Base-by-base conservation (phyloP, 2,888 invertebrate species). In the Drosophila anomelani region DNA sequence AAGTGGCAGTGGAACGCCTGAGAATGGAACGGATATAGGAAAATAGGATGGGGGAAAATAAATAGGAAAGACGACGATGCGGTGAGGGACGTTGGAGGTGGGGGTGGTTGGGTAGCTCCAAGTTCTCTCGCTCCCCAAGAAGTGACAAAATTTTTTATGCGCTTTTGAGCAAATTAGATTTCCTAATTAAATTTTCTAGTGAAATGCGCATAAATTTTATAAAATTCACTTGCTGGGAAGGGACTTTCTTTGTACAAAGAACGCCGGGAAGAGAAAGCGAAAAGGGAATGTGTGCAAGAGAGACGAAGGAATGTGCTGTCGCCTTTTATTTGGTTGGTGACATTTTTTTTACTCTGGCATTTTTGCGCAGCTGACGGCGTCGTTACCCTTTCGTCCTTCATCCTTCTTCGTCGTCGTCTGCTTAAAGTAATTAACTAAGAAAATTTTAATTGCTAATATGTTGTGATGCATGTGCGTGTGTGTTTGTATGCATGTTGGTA, bases 371-470 rank as follows among this genome's bases (percentile, higher is more conserved):
- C 46, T 49, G 38, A 44, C 66, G 73, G 53, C 43, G 44, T 53
- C 46, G 49, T 39, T 56, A 41, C 54, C 67, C 66, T 62, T 55
- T 55, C 56, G 66, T 54, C 54, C 75, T 44, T 44, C 67, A 17
- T 57, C 55, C 57, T 64, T 46, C 47, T 44, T 23, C 44, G 20
- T 12, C 61, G 80, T 80, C 88, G 82, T 81, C 85, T 87, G 90
- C 88, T 89, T 89, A 84, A 85, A 92, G 91, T 92, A 92, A 91
- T 91, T 91, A 91, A 92, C 91, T 92, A 88, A 90, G 91, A 91
- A 91, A 91, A 92, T 91, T 91, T 91, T 91, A 91, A 92, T 91
- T 91, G 91, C 91, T 91, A 91, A 91, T 92, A 92, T 92, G 88
- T 90, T 83, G 81, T 86, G 90, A 87, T 90, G 87, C 88, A 80